A percentile compares a stretch with the other conserved stretches of the same genome.
Evolutionary conservation across 2,888 invertebrate genomes (phyloP).

Genomic region (Leptothorax acervorum): DNA sequence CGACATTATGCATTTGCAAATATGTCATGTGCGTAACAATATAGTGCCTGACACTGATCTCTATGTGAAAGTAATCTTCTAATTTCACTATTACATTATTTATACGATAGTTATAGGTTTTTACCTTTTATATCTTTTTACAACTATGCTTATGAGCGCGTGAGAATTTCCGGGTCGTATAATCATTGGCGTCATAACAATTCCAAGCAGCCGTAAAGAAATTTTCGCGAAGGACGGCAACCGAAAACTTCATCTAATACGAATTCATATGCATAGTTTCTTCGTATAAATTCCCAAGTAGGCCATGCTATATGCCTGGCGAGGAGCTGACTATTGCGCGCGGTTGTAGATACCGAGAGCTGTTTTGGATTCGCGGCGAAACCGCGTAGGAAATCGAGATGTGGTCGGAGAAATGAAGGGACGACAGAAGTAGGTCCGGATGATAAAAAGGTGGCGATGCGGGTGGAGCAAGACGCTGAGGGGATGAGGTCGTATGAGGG

Average conservation of each 20-base stretch:
- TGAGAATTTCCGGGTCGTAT: not conserved
- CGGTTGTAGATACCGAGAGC: conserved; percentile 54
- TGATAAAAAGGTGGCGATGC: conserved; percentile 63
- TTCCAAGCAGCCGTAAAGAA: conserved; percentile 53
- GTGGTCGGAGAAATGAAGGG: conserved; percentile 44
- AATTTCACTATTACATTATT: not conserved
- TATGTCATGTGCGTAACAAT: not conserved
- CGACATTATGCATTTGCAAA: not conserved
- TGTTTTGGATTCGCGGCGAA: conserved; percentile 57
- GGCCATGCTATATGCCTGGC: conserved; percentile 58
- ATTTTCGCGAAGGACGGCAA: conserved; percentile 44
- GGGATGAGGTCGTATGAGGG: conserved; percentile 42
- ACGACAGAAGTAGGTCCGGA: conserved; percentile 60
- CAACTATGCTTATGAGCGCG: not conserved
- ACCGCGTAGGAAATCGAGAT: conserved; percentile 54
- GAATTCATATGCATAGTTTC: conserved; percentile 72
- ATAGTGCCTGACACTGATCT: not conserved
- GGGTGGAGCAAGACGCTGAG: not conserved
- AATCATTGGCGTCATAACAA: conserved; percentile 27
- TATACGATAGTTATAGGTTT: not conserved
- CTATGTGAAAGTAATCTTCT: not conserved
- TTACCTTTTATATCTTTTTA: not conserved
- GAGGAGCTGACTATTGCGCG: conserved; percentile 42
- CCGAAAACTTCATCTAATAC: conserved; percentile 56
- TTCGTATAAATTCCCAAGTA: conserved; percentile 70